Percentiles rank a stretch among this genome's conserved stretches.
Conservation (phyloP, 2,797 vertebrate species). For the Babyrousa celebensis region DNA sequence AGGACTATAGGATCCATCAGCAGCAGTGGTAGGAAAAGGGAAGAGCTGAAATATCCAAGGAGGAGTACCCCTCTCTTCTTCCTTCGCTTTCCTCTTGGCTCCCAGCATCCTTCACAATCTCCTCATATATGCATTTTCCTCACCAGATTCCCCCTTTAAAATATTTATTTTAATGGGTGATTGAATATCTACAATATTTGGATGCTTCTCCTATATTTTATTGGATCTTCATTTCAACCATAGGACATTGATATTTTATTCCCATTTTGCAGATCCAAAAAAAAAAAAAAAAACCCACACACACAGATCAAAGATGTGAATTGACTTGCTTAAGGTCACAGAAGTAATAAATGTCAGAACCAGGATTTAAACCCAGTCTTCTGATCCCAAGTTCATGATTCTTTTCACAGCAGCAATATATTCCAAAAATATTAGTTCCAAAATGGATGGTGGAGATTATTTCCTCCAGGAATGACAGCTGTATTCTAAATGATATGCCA, state of each 20-base stretch:
- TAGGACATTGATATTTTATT: slow-evolving; percentile 68
- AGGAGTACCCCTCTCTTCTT: neutral
- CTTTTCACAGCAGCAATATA: slow-evolving; percentile 70
- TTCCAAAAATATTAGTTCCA: slow-evolving; percentile 73
- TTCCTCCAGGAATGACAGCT: slow-evolving; percentile 60
- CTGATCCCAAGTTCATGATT: slow-evolving; percentile 78
- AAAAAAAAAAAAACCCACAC: neutral
- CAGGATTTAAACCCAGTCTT: slow-evolving; percentile 77
- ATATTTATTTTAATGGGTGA: slow-evolving; percentile 40
- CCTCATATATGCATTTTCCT: neutral
- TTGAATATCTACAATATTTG: neutral
- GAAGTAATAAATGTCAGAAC: slow-evolving; percentile 79
- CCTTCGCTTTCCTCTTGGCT: neutral
- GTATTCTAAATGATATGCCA: slow-evolving; percentile 58
- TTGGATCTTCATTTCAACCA: slow-evolving; percentile 42
- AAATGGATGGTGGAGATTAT: slow-evolving; percentile 62
- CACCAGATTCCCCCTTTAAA: slow-evolving; percentile 23
- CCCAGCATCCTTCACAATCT: neutral
- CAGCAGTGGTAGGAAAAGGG: too few relatives aligned
- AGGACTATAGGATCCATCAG: neutral
- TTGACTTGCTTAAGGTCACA: slow-evolving; percentile 81
- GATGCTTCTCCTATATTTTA: slow-evolving; percentile 9
- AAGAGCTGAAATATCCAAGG: neutral
- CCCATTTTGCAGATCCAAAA: slow-evolving; percentile 76
- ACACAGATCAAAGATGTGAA: slow-evolving; percentile 52